Conservation (phyloP, 1,140 invertebrate genomes). For the Euura saliciscinereae region DNA sequence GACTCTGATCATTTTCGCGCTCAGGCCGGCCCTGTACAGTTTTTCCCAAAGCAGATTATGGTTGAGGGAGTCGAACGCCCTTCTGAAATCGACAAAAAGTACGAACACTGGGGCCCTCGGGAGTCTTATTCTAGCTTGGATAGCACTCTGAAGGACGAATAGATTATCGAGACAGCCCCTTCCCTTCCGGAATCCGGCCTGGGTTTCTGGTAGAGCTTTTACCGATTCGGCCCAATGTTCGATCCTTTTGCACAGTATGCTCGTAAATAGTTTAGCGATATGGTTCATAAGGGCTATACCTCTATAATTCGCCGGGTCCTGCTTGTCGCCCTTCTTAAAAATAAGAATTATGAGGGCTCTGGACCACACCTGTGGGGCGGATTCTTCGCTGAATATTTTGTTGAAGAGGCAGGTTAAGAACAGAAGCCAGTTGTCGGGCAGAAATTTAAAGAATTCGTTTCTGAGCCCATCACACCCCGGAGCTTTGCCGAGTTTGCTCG, state of each 20-base stretch:
- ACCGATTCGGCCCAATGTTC: conserved; percentile 24
- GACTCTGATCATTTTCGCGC: conserved; percentile 9
- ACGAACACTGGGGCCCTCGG: conserved; percentile 17
- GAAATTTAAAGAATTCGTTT: conserved; percentile 15
- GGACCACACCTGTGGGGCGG: too few species aligned
- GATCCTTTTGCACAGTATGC: conserved; percentile 20
- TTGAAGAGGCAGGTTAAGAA: conserved; percentile 14
- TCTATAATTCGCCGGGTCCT: conserved; percentile 30
- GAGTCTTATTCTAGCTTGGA: conserved; percentile 1
- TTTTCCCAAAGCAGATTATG: conserved; percentile 14
- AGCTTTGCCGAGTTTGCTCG: conserved; percentile 12
- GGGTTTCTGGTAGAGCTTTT: conserved; percentile 25
- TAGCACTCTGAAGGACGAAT: conserved; percentile 21
- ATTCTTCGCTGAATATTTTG: background rate
- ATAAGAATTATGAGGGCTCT: too few species aligned
- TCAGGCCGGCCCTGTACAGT: conserved; percentile 1
- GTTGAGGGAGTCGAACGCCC: too few species aligned
- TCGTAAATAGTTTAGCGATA: conserved; percentile 27
- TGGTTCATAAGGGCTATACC: conserved; percentile 29
- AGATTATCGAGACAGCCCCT: conserved; percentile 30
- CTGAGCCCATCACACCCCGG: conserved; percentile 8
- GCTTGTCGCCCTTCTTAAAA: conserved; percentile 29
- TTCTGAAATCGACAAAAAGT: conserved; percentile 19
- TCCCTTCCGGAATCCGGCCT: conserved; percentile 29
- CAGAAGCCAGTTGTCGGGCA: conserved; percentile 15